Base-by-base conservation (phyloP, 2,888 invertebrate genomes). In the Cheilosia urbana region DNA sequence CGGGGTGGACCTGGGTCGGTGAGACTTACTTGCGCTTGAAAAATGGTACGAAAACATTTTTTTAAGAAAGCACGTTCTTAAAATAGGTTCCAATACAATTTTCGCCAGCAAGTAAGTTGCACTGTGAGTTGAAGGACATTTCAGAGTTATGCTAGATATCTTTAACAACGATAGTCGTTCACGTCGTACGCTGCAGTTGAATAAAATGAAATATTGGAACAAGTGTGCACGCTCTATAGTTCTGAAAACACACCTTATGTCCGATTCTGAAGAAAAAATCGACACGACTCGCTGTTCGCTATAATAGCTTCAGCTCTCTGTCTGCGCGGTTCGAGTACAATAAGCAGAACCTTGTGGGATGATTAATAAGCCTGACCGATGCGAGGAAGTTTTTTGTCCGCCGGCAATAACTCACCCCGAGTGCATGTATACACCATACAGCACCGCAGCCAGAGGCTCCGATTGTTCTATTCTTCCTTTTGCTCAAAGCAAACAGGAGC, bases 191-290 rank as follows among this genome's bases (percentile, higher is more conserved):
- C 13, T 47, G 55, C 34, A 24, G 65, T 47, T 71, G 34, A 82
- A 77, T 58, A 34, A 71, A 79, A 78, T 83, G 72, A 83, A 83
- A 83, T 78, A 83, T 83, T 83, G 68, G 60, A 60, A 77, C 77
- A 82, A 77, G 82, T 77, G 71, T 60, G 24, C 19, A 66, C 60
- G 24, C 17, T 58, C 62, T 27, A 42, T 47, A 49, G 75, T 47
- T 49, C 37, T 66, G 62, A 30, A 73, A 62, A 55, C 68, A 75
- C 73, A 66, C 60, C 66, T 60, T 60, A 55, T 53, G 19, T 51
- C 27, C 19, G 51, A 73, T 73, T 73, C 55, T 19, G 60, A 49
- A 55, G 66, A 62, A 60, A 53, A 72, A 53, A 13, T 13, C 53
- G 51, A 65, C 80, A 68, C 66, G 73, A 65, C 65, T 58, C 51